phyloP scores from a whole-genome alignment of 2,113 vertebrate genomes.

The Hirundichthys speculiger region DNA sequence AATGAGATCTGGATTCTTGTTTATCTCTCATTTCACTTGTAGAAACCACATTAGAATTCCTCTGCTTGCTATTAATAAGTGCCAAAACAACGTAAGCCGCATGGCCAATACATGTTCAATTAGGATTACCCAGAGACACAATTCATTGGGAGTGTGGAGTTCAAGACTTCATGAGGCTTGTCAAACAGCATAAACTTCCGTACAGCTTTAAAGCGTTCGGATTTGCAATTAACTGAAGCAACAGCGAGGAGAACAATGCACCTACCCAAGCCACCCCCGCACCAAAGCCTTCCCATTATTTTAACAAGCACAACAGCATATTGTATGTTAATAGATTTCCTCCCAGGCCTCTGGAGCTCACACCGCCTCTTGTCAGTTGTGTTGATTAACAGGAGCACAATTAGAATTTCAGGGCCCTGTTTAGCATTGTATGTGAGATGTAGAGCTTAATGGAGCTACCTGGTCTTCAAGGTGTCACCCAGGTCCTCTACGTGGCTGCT shows the following conservation, averaged over 20 bases:
- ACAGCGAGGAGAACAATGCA: constrained; percentile 71
- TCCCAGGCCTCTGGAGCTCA: constrained; percentile 61
- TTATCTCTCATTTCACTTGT: constrained; percentile 78
- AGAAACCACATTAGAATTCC: constrained; percentile 74
- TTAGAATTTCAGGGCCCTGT: constrained; percentile 63
- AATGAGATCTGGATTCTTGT: constrained; percentile 66
- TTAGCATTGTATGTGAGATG: constrained; percentile 69
- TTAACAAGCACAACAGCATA: constrained; percentile 77
- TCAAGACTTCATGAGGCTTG: constrained; percentile 66
- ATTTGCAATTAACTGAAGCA: constrained; percentile 75
- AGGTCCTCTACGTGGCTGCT: constrained; percentile 19
- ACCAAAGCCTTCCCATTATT: constrained; percentile 75
- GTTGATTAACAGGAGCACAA: constrained; percentile 73
- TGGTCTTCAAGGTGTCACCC: constrained; percentile 16
- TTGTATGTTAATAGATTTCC: constrained; percentile 78
- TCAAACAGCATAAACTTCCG: constrained; percentile 69
- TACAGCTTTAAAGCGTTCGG: constrained; percentile 57
- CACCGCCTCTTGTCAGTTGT: constrained; percentile 67
- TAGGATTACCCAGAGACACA: constrained; percentile 74
- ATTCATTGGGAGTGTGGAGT: constrained; percentile 61
- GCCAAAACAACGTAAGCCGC: constrained; percentile 69
- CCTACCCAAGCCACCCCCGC: constrained; percentile 47
- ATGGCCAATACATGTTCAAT: constrained; percentile 73
- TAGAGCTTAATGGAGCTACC: constrained; percentile 37
- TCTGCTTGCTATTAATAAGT: constrained; percentile 71